phyloP scores from a whole-genome alignment of 2,113 vertebrate species.

The Athene noctua region DNA sequence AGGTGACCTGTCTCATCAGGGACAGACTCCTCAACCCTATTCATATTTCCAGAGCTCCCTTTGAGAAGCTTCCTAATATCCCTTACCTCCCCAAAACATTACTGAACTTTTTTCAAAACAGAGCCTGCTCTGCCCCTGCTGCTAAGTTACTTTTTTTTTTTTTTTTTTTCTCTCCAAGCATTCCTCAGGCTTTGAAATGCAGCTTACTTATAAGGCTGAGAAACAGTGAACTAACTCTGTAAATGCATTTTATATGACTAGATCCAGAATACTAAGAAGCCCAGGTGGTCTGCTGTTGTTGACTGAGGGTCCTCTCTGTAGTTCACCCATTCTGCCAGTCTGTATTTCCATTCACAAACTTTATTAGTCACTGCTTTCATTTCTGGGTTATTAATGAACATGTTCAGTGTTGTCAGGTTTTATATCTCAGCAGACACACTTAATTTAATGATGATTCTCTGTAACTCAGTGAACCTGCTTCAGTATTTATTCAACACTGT shows the following conservation, averaged over 20 bases:
- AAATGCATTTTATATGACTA: not conserved
- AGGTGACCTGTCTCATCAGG: not conserved
- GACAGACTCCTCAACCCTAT: not conserved
- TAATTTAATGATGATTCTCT: not conserved
- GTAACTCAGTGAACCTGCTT: not conserved
- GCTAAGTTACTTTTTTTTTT: not conserved
- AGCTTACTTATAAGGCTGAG: not conserved
- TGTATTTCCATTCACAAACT: not conserved
- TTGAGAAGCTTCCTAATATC: not conserved
- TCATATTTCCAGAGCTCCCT: not conserved
- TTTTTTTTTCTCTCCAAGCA: not conserved
- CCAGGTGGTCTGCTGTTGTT: not conserved
- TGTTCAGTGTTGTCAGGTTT: not conserved
- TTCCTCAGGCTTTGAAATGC: not conserved
- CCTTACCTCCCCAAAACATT: not conserved
- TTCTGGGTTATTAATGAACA: not conserved
- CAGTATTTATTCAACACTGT: not conserved
- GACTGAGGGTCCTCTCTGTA: not conserved
- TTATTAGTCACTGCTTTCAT: not conserved
- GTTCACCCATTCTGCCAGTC: not conserved
- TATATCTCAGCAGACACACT: not conserved
- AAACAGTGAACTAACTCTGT: not conserved
- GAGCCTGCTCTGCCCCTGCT: not conserved
- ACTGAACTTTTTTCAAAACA: not conserved
- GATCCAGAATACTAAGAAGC: not conserved